A percentile compares a stretch with the other conserved stretches of the same genome.
These are phyloP conservation scores for Solen grandis DNA, from an alignment of 1,140 invertebrate species.

Conservation along the genomic window DNA sequence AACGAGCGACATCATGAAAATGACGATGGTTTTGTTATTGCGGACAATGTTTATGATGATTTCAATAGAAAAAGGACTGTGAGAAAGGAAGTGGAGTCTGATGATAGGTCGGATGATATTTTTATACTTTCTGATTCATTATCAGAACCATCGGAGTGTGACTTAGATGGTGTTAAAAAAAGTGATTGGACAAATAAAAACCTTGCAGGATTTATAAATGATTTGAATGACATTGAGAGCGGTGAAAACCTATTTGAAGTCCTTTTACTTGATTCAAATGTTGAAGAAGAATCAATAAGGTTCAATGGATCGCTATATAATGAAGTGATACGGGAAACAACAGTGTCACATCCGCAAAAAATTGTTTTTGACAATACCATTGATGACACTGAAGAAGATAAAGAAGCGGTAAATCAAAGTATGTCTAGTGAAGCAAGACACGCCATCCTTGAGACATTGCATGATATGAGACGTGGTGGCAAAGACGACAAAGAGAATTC, in stretches of 20 bases:
- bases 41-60: no score
- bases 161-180: background rate
- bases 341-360: background rate
- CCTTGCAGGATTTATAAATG: background rate
- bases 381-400: background rate
- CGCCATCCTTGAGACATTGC: slow-evolving; percentile 43
- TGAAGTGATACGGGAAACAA: background rate
- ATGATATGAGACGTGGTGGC: slow-evolving; percentile 31
- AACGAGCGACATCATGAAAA: background rate
- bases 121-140: no score
- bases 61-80: no score
- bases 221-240: background rate
- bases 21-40: no score
- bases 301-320: background rate
- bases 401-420: background rate
- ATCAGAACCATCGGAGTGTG: no score
- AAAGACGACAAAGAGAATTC: slow-evolving; percentile 2
- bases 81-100: background rate
- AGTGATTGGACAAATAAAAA: background rate
- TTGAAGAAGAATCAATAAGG: background rate
- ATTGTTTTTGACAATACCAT: background rate
- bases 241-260: background rate
- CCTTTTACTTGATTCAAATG: background rate
- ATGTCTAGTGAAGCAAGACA: slow-evolving; percentile 52
- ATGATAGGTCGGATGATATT: no score